Evolutionary conservation across 1,140 invertebrate species (phyloP), one percentile per base, ranked within the genome.

Genomic region (Caenorhabditis briggsae): DNA sequence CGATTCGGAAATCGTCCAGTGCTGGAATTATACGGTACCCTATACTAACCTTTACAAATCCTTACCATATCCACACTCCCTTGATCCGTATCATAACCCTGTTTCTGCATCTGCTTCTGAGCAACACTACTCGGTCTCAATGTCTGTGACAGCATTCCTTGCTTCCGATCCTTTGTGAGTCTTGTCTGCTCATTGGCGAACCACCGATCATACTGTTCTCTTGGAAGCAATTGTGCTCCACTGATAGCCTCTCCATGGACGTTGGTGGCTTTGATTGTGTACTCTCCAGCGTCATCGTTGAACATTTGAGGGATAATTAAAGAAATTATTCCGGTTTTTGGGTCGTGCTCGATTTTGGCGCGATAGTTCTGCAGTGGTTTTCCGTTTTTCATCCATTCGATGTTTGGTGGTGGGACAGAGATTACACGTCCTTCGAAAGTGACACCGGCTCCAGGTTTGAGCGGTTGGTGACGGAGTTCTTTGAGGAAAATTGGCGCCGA

Each of bases 371-470:
- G 50, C 20, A 97, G 93, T 41, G 96, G 95, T 93, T 96, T 96
- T 82, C 96, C 96, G 93, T 97, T 97, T 95, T 96, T 96, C 93
- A 96, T 96, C 96, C 96, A 97, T 94, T 97, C 96, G 61, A 91
- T 86, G 41, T 82, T 82, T 12, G 91, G 90, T 23, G 90, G 46
- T 14, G 91, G 91, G 2, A 89, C 86, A 5, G 90, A 90, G 2
- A 89, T 90, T n/a, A 91, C 90, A 50, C 91, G 83, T 5, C 86
- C 90, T 87, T 91, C 91, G 14, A 91, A 89, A 14, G 91, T 88
- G 1, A 85, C 65, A 25, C 55, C 43, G 25, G 43, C 88, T 48
- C 91, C 90, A 9, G 89, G 86, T 83, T 90, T 91, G 23, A 90
- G 55, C 1, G 90, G 89, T 78, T 92, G 90, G 88, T 92, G 89